A percentile compares a stretch with the other conserved stretches of the same genome.
These are phyloP conservation scores for Choristoneura fumiferana DNA, from an alignment of 1,140 invertebrate species.

Conservation along the genomic window DNA sequence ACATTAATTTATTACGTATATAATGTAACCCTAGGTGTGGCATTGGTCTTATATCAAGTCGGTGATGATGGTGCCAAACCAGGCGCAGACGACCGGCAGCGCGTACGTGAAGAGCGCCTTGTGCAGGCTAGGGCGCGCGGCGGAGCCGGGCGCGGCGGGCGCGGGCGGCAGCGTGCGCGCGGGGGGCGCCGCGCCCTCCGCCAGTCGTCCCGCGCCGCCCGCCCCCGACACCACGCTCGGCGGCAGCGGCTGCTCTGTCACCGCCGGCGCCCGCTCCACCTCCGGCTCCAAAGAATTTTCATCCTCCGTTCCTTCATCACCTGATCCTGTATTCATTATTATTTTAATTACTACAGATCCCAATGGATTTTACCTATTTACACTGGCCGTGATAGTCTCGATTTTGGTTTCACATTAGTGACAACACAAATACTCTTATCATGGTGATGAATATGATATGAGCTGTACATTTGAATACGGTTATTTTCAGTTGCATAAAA, in stretches of 20 bases:
- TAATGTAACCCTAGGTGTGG: not conserved
- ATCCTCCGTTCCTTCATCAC: conserved; percentile 36
- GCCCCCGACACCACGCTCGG: conserved; percentile 38
- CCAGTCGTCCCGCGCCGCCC: conserved; percentile 20
- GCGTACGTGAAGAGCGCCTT: conserved; percentile 86
- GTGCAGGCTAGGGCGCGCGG: conserved; percentile 78
- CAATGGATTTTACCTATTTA: not conserved
- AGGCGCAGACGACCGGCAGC: conserved; percentile 88
- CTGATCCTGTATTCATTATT: conserved; percentile 41
- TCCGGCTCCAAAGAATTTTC: conserved; percentile 31
- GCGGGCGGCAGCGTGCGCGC: conserved; percentile 2
- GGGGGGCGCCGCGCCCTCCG: conserved; percentile 20
- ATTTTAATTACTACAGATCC: no score
- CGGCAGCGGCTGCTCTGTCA: conserved; percentile 29
- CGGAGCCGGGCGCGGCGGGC: conserved; percentile 38
- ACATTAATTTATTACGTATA: not conserved
- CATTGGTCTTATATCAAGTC: conserved; percentile 84
- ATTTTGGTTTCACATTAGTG: no score
- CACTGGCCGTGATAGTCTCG: no score
- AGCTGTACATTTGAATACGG: no score
- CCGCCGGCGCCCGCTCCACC: conserved; percentile 23
- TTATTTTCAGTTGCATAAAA: no score
- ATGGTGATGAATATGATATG: no score
- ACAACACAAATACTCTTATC: no score
- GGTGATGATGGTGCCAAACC: conserved; percentile 89